A percentile compares a stretch with the other conserved stretches of the same genome.
Evolutionary conservation across 2,797 vertebrate species (phyloP).

Genomic region (Bovichtus variegatus): DNA sequence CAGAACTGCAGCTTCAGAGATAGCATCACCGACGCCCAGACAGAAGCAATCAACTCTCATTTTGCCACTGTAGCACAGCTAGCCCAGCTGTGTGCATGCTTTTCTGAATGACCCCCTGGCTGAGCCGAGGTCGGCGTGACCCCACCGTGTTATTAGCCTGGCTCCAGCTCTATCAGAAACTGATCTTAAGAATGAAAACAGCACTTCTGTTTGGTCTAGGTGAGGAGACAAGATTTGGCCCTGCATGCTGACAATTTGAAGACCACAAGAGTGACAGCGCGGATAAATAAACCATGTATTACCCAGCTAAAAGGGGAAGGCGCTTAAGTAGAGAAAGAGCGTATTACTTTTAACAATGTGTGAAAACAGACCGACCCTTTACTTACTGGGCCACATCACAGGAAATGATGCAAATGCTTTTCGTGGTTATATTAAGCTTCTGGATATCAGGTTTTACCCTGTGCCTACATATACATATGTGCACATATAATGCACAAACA

Average conservation of each 20-base stretch:
- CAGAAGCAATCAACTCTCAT: constrained; percentile 70
- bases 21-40: constrained; percentile 69
- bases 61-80: constrained; percentile 57
- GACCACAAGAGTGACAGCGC: constrained; percentile 50
- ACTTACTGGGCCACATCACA: constrained; percentile 28
- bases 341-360: constrained; percentile 51
- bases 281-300: constrained; percentile 71
- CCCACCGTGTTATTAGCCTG: constrained; percentile 72
- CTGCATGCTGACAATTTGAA: constrained; percentile 48
- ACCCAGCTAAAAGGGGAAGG: constrained; percentile 45
- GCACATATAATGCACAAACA: constrained; percentile 11
- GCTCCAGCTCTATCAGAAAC: constrained; percentile 69
- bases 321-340: constrained; percentile 48
- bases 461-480: constrained; percentile 9
- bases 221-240: constrained; percentile 58
- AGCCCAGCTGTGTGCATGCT: constrained; percentile 22
- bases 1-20: constrained; percentile 63
- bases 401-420: constrained; percentile 58
- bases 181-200: constrained; percentile 77
- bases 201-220: constrained; percentile 77
- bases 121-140: constrained; percentile 66
- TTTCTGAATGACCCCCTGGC: constrained; percentile 58
- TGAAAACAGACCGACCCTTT: constrained; percentile 62
- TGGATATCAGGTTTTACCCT: constrained; percentile 30
- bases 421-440: constrained; percentile 36